phyloP scores from a whole-genome alignment of 2,797 vertebrate genomes.

The Sardinella longiceps region DNA sequence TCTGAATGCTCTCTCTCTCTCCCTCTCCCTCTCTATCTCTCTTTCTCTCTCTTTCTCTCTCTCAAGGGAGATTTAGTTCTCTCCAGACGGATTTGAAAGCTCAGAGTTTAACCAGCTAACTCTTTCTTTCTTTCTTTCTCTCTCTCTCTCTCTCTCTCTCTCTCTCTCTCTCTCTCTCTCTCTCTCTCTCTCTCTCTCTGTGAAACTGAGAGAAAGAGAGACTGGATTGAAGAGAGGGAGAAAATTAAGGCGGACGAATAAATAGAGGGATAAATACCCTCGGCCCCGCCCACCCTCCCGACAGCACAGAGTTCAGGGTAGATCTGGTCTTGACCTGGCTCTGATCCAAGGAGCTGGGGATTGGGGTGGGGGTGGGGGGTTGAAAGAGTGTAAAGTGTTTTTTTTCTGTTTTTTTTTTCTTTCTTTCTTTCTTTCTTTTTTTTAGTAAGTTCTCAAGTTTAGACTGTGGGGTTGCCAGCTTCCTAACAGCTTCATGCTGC shows the following conservation, averaged over 20 bases:
- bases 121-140: background rate
- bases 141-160: background rate
- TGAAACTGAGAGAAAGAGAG: conserved; percentile 4
- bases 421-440: background rate
- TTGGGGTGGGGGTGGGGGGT: background rate
- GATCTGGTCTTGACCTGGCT: background rate
- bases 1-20: background rate
- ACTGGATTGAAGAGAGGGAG: background rate
- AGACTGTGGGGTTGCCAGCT: background rate
- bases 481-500: background rate
- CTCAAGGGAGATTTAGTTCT: background rate
- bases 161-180: background rate
- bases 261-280: background rate
- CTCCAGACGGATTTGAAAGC: conserved; percentile 14
- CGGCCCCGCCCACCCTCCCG: background rate
- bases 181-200: conserved; percentile 1
- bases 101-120: conserved; percentile 15
- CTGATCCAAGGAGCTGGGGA: background rate
- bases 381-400: background rate
- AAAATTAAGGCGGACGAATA: background rate
- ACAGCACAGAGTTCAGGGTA: background rate
- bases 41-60: background rate
- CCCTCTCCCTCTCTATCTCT: background rate
- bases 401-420: background rate
- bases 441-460: background rate